Conservation (phyloP, 2,113 vertebrate species). For the Gadus macrocephalus region DNA sequence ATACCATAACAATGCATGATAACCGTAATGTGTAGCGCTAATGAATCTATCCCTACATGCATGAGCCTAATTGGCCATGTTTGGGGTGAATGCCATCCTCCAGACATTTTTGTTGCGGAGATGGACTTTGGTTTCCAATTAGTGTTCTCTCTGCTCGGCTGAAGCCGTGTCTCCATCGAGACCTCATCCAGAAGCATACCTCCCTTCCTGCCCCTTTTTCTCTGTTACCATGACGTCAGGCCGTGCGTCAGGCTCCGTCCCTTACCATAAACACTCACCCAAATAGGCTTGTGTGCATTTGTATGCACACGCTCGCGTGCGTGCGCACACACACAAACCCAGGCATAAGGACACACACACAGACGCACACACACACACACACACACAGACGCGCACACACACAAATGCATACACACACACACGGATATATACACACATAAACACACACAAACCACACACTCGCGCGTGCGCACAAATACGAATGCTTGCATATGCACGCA, state of each 20-base stretch:
- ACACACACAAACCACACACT: no score
- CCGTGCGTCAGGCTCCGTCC: constrained; percentile 55
- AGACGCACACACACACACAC: no score
- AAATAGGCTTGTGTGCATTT: constrained; percentile 17
- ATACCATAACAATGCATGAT: neutral
- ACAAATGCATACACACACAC: no score
- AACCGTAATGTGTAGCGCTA: neutral
- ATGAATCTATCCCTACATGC: neutral
- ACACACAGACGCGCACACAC: no score
- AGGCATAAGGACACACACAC: no score
- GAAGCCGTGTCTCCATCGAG: constrained; percentile 19
- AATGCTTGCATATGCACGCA: neutral
- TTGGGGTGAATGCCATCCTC: no score
- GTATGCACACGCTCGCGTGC: constrained; percentile 1
- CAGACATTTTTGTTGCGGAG: no score
- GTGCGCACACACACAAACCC: neutral
- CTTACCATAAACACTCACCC: constrained; percentile 25
- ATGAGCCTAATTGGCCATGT: no score
- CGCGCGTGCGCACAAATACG: no score
- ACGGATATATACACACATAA: no score
- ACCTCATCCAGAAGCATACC: constrained; percentile 45
- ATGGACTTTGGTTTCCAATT: neutral
- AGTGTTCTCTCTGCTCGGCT: neutral
- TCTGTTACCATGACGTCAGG: constrained; percentile 47
- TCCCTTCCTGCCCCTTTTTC: constrained; percentile 27